A percentile compares a stretch with the other conserved stretches of the same genome.
Evolutionary conservation across 2,113 vertebrate species (phyloP).

Genomic region (Glaucomys volans): DNA sequence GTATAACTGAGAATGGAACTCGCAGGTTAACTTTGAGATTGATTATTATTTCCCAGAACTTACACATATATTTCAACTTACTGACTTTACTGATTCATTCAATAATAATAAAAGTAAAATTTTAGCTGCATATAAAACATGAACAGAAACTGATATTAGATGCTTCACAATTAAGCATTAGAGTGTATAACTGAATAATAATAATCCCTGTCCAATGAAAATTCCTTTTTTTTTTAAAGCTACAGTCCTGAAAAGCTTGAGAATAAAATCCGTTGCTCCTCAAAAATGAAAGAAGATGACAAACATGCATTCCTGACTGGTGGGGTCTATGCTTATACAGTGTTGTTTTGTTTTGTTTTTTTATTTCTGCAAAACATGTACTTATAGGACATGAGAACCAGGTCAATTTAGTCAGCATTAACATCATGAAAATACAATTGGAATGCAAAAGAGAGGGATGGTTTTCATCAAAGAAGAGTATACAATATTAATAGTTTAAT

Average conservation of each 20-base stretch:
- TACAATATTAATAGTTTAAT: background rate
- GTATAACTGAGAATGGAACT: background rate
- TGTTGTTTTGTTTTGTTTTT: background rate
- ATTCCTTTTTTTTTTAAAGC: constrained; percentile 3
- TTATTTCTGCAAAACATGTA: background rate
- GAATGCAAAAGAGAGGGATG: background rate
- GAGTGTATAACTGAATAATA: background rate
- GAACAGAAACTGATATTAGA: background rate
- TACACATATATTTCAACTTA: constrained; percentile 4
- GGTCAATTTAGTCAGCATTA: background rate
- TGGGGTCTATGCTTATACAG: background rate
- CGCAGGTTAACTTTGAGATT: background rate
- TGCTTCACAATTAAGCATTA: constrained; percentile 28
- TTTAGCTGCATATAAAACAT: background rate
- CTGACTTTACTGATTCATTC: background rate
- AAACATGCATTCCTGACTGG: background rate
- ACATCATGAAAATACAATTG: background rate
- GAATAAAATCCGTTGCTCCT: background rate
- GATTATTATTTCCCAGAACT: background rate
- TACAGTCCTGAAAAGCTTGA: background rate
- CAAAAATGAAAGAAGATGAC: background rate
- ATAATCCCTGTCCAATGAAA: background rate
- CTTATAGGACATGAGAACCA: background rate
- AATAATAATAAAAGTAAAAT: constrained; percentile 37
- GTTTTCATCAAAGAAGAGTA: constrained; percentile 11